phyloP scores from a whole-genome alignment of 2,888 invertebrate genomes.

The Anarsia innoxiella region DNA sequence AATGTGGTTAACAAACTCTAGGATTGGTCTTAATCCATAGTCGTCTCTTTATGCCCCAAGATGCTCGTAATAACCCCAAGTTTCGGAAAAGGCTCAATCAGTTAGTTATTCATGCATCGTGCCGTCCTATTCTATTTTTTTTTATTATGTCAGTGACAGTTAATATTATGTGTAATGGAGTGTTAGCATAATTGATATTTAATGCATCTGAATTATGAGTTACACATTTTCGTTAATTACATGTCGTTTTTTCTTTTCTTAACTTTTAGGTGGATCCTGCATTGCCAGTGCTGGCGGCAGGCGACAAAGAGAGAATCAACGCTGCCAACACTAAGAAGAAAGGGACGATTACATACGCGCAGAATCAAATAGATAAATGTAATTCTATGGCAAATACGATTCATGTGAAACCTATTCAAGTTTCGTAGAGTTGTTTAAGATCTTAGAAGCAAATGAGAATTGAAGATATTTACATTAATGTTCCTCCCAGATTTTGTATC shows the following conservation, averaged over 20 bases:
- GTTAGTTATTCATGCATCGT: no score
- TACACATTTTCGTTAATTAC: not conserved
- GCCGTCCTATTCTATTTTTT: no score
- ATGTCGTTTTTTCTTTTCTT: not conserved
- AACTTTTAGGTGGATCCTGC: constrained; percentile 72
- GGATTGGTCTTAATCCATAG: no score
- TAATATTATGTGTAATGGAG: no score
- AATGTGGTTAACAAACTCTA: no score
- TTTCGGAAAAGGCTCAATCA: no score
- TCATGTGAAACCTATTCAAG: constrained; percentile 59
- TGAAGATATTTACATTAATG: no score
- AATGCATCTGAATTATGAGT: not conserved
- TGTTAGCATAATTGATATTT: not conserved
- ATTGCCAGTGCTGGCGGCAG: constrained; percentile 85
- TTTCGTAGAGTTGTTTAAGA: constrained; percentile 12
- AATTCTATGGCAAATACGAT: constrained; percentile 72
- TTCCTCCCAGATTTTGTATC: no score
- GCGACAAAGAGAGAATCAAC: constrained; percentile 86
- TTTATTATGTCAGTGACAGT: no score
- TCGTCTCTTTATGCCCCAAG: no score
- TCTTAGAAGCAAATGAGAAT: no score
- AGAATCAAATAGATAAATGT: constrained; percentile 82
- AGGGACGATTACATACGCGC: constrained; percentile 88
- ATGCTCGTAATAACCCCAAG: no score
- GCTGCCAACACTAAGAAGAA: constrained; percentile 78